Percentiles rank a stretch among this genome's conserved stretches.
Evolutionary conservation across 2,888 invertebrate species (phyloP).

Genomic region (Mesoligia furuncula): DNA sequence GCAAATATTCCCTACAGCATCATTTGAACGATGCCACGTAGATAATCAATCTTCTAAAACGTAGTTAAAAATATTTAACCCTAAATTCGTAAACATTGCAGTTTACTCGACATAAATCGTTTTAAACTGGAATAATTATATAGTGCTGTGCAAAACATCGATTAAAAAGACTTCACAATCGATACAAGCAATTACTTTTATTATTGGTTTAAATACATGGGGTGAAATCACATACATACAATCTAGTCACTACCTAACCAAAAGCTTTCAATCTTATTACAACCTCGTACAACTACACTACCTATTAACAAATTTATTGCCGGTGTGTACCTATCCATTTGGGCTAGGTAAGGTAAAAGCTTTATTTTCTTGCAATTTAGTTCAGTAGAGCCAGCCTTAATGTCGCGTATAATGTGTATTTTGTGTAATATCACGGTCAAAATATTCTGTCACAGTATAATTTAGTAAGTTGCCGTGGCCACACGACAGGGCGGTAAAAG

Average conservation of each 20-base stretch:
- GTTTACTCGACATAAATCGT: not conserved
- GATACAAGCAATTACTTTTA: conserved; percentile 43
- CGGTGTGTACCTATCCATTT: conserved; percentile 41
- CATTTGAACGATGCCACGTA: not conserved
- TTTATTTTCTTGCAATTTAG: conserved; percentile 65
- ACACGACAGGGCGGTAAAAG: conserved; percentile 72
- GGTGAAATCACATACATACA: conserved; percentile 36
- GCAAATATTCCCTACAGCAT: not conserved
- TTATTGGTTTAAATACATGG: conserved; percentile 21
- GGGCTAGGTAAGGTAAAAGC: conserved; percentile 53
- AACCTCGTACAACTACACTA: conserved; percentile 51
- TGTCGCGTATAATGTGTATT: conserved; percentile 64
- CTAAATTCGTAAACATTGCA: not conserved
- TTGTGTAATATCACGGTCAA: conserved; percentile 66
- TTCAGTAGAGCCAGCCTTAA: conserved; percentile 62
- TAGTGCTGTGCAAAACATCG: conserved; percentile 22
- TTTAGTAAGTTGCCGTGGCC: conserved; percentile 76
- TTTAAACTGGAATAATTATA: not conserved
- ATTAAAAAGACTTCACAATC: conserved; percentile 35
- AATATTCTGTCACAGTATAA: conserved; percentile 79
- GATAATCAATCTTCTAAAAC: not conserved
- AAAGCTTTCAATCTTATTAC: conserved; percentile 66
- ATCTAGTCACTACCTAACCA: conserved; percentile 38
- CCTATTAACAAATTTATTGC: conserved; percentile 54
- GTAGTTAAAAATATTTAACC: not conserved